Conservation (phyloP, 2,888 invertebrate species). For the Drosophila multiciliata region DNA sequence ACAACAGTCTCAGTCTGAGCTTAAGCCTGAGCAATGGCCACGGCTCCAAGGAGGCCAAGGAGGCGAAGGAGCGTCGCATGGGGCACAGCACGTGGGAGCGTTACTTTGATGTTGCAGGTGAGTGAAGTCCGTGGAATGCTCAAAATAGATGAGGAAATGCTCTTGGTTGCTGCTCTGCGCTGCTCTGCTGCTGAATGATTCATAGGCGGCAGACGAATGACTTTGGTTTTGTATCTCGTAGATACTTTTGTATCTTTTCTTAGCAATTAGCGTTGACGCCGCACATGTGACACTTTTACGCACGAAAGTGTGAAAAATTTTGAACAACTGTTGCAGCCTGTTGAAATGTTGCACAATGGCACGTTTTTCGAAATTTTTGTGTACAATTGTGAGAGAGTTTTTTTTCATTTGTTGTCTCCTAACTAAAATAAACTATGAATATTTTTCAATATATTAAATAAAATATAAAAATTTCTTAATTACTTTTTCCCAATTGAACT, state of each 20-base stretch:
- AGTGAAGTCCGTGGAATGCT: constrained; percentile 49
- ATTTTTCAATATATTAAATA: rapidly evolving
- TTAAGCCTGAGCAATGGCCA: constrained; percentile 58
- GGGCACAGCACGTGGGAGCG: constrained; percentile 70
- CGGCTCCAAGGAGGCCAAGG: constrained; percentile 52
- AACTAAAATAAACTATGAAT: neutral
- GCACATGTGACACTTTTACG: constrained; percentile 75
- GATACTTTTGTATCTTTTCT: constrained; percentile 66
- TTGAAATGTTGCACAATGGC: constrained; percentile 59
- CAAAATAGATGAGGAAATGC: constrained; percentile 55
- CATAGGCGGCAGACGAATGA: constrained; percentile 48
- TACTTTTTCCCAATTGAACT: neutral
- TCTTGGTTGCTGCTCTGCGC: constrained; percentile 34
- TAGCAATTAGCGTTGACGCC: constrained; percentile 72
- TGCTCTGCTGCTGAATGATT: constrained; percentile 48
- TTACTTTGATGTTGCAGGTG: constrained; percentile 78
- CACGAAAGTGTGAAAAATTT: constrained; percentile 75
- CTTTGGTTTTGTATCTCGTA: constrained; percentile 58
- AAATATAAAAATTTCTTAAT: neutral
- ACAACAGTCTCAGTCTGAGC: constrained; percentile 67
- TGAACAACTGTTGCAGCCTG: constrained; percentile 58
- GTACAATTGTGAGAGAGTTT: neutral
- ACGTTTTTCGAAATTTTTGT: neutral
- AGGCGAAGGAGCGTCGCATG: constrained; percentile 47
- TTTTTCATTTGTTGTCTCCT: neutral